Conservation (phyloP, 2,113 vertebrate species). For the Chaetops frenatus region DNA sequence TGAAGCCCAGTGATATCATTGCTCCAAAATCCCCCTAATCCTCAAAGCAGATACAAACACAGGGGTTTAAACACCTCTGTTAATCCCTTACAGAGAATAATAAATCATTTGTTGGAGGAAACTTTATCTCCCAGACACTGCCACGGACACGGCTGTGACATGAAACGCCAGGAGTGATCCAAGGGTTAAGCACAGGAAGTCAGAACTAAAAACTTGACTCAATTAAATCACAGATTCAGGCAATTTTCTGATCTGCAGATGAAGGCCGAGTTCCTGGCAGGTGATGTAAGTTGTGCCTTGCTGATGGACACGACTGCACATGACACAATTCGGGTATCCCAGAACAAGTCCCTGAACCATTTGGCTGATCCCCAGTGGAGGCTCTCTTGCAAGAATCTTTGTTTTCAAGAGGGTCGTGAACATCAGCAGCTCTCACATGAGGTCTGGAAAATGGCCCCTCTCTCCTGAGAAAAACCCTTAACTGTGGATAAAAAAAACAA, state of each 20-base stretch:
- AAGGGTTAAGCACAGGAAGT: not conserved
- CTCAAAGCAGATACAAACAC: not conserved
- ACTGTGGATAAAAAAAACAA: not conserved
- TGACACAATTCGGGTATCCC: not conserved
- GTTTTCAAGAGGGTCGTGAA: not conserved
- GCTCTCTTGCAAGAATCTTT: not conserved
- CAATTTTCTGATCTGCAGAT: not conserved
- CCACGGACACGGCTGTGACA: not conserved
- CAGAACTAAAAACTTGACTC: not conserved
- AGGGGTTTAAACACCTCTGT: constrained; percentile 1
- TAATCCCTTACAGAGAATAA: not conserved
- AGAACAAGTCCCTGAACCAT: not conserved
- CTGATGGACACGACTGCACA: not conserved
- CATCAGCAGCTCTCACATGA: not conserved
- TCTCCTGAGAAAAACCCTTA: not conserved
- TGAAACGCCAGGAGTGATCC: not conserved
- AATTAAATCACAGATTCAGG: not conserved
- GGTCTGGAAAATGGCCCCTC: not conserved
- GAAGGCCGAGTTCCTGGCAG: not conserved
- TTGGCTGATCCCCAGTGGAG: not conserved
- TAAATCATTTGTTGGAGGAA: not conserved
- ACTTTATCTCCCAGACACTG: not conserved
- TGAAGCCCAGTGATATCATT: not conserved
- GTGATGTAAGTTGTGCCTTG: not conserved
- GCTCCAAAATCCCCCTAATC: not conserved